Conservation (phyloP, 2,888 invertebrate species). For the Hypena proboscidalis region DNA sequence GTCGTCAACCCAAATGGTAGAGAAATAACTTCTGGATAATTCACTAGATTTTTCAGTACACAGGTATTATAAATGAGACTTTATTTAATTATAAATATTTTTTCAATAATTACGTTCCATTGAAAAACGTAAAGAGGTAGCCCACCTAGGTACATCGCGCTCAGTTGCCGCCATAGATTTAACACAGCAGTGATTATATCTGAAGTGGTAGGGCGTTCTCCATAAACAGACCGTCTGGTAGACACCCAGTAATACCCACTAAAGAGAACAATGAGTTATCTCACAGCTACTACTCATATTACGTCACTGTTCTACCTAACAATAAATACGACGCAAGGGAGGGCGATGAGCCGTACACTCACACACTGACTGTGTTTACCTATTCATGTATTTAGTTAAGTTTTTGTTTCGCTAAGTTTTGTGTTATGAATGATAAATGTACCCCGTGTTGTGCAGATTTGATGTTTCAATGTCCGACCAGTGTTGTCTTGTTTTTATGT, state of each 20-base stretch:
- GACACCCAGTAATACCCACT: conserved; percentile 63
- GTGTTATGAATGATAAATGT: conserved; percentile 13
- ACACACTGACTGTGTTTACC: conserved; percentile 19
- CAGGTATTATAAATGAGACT: too few relatives aligned
- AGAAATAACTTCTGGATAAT: too few relatives aligned
- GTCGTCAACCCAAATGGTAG: too few relatives aligned
- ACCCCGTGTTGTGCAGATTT: conserved; percentile 2
- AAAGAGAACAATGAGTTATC: conserved; percentile 50
- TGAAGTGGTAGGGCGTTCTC: conserved; percentile 58
- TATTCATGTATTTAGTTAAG: conserved; percentile 28
- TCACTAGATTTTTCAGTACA: too few relatives aligned
- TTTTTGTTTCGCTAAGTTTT: conserved; percentile 8
- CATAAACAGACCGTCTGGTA: conserved; percentile 47
- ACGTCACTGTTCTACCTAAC: conserved; percentile 41
- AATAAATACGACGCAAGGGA: conserved; percentile 38
- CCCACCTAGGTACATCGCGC: too few relatives aligned
- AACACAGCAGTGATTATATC: conserved; percentile 44
- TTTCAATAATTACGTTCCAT: too few relatives aligned
- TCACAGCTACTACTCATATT: conserved; percentile 41
- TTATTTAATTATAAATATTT: too few relatives aligned
- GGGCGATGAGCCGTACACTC: conserved; percentile 28
- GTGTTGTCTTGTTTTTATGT: background rate
- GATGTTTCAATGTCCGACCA: conserved; percentile 6
- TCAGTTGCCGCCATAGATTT: conserved; percentile 4
- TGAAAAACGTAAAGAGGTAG: too few relatives aligned